Base-by-base conservation (phyloP, 1,140 invertebrate species). In the Triops longicaudatus region DNA sequence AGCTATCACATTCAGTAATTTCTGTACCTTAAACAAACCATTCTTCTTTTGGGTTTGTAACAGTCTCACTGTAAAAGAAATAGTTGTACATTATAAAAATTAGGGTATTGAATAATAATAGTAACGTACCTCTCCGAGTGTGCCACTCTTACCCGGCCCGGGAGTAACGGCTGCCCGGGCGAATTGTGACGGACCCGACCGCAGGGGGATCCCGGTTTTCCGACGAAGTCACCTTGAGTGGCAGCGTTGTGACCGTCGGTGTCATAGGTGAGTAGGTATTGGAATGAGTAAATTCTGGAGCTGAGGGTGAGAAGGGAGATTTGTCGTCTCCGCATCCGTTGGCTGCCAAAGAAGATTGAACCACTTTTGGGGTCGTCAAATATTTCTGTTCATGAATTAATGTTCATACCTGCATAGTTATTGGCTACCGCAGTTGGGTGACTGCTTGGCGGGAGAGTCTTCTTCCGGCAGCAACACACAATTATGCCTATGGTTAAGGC, bases 181-280 rank as follows among this genome's bases (percentile, higher is more conserved):
- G 80, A 85, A 87, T 87, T 84, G 88, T 79, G 80, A 11, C 88
- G 88, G 88, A 87, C 87, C 88, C 91, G 91, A 91, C 92, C 92
- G 89, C 92, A 94, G 92, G 92, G 92, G 90, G 91, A 90, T 89
- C 89, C 92, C 91, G 93, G 92, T 95, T 94, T 94, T 92, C 92
- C 92, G 91, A 90, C 87, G 78, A 80, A 80, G 81, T 82, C 81
- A 81, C 78, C 79, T 77, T 77, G 78, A 79, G 79, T 77, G 79
- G 80, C 78, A 79, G 84, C 82, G 81, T 82, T 83, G 74, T 71
- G 72, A 42, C 73, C 28, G 63, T 76, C 26, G 76, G 44, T 26
- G 26, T n/a, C 71, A 44, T 72, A 10, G 73, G 42, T 37, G 78
- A 50, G 31, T 42, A 44, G 75, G 41, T 41, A 41, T 42, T 31